Conservation (phyloP, 2,113 vertebrate species). For the Chaetodon trifascialis region DNA sequence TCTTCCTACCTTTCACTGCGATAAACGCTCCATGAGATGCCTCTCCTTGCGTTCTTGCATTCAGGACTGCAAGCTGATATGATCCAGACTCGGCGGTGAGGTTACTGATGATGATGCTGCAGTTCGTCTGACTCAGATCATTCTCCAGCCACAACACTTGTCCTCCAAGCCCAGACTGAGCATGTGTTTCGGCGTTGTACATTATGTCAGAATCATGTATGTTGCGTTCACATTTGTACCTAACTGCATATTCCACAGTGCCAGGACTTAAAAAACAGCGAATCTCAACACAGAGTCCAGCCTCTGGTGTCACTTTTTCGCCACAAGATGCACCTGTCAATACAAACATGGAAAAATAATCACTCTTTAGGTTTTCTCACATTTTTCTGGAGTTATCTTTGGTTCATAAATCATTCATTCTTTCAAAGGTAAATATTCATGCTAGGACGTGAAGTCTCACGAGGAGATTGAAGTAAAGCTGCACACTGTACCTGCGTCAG, state of each 20-base stretch:
- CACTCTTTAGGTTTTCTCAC: background rate
- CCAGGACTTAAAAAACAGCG: slow-evolving; percentile 30
- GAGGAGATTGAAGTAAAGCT: background rate
- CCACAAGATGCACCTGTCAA: background rate
- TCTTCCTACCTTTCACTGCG: background rate
- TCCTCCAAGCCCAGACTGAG: rapidly evolving
- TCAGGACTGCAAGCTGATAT: background rate
- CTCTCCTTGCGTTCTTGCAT: background rate
- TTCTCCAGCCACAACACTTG: slow-evolving; percentile 31
- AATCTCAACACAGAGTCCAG: slow-evolving; percentile 67
- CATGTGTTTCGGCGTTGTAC: background rate
- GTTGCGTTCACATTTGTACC: slow-evolving; percentile 57
- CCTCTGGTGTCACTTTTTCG: slow-evolving; percentile 35
- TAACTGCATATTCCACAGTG: background rate
- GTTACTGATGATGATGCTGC: background rate
- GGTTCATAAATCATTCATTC: background rate
- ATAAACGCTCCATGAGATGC: background rate
- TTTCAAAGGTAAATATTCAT: no score
- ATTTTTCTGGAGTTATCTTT: background rate
- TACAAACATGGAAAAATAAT: background rate
- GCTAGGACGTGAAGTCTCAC: no score
- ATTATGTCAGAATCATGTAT: background rate
- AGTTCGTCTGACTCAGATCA: background rate
- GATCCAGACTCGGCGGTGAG: background rate
- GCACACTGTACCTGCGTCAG: background rate